Evolutionary conservation across 2,797 vertebrate genomes (phyloP).

Genomic region (Lithobates pipiens): DNA sequence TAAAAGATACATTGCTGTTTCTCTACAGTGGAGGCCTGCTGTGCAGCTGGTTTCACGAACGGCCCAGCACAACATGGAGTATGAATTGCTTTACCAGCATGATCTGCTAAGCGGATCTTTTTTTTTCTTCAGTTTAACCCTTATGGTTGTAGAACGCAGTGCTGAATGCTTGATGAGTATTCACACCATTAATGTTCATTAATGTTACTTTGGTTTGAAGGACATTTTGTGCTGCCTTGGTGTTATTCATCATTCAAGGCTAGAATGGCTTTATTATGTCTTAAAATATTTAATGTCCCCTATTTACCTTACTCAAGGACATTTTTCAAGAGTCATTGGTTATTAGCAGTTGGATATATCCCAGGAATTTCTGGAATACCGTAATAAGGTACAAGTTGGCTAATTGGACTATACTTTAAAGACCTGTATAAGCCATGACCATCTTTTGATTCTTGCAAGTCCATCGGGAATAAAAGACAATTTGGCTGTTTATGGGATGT

Average conservation of each 20-base stretch:
- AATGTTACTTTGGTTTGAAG: conserved; percentile 26
- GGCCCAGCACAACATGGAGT: conserved; percentile 24
- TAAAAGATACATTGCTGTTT: conserved; percentile 40
- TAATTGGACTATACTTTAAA: neutral
- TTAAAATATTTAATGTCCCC: conserved; percentile 9
- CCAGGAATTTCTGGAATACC: neutral
- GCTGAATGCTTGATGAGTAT: neutral
- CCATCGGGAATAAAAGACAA: no score
- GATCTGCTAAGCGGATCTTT: conserved; percentile 13
- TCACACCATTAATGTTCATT: neutral
- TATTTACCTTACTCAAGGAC: conserved; percentile 26
- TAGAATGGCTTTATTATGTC: conserved; percentile 24
- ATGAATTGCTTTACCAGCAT: conserved; percentile 36
- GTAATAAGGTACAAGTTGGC: neutral
- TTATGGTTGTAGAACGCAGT: neutral
- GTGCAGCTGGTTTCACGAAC: conserved; percentile 34
- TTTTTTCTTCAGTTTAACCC: conserved; percentile 8
- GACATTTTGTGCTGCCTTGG: neutral
- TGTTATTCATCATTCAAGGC: conserved; percentile 17
- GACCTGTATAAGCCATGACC: neutral
- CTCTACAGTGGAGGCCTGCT: conserved; percentile 8
- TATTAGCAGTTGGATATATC: neutral
- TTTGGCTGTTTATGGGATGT: no score
- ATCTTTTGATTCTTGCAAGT: no score
- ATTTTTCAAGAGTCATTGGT: conserved; percentile 6